Conservation (phyloP, 2,888 invertebrate species). For the Bhutanitis thaidina region DNA sequence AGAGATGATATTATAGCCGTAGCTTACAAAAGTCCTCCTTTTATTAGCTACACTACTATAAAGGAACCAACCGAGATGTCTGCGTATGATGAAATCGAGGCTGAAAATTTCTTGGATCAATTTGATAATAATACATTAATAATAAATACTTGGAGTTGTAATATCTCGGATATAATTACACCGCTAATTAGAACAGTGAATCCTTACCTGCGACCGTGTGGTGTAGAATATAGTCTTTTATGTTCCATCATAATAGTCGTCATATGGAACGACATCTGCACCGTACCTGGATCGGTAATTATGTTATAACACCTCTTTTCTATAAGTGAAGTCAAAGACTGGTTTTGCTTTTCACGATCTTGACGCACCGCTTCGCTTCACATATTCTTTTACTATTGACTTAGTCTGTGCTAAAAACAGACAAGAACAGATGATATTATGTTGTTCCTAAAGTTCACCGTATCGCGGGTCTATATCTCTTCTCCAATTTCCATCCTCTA, state of each 20-base stretch:
- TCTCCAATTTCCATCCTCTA: no score
- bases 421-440: no score
- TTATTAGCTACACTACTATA: conserved; percentile 57
- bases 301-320: background rate
- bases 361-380: no score
- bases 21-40: conserved; percentile 53
- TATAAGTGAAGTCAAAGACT: no score
- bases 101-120: conserved; percentile 11
- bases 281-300: conserved; percentile 71
- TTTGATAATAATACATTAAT: conserved; percentile 26
- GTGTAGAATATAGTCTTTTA: conserved; percentile 90
- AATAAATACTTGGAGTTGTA: conserved; percentile 56
- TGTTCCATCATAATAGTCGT: conserved; percentile 89
- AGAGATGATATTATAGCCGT: conserved; percentile 87
- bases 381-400: no score
- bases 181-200: conserved; percentile 83
- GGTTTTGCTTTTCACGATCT: no score
- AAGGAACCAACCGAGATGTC: conserved; percentile 44
- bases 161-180: conserved; percentile 77
- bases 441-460: no score
- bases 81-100: conserved; percentile 38
- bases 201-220: conserved; percentile 89
- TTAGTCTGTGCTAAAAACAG: no score
- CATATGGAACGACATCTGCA: conserved; percentile 88
- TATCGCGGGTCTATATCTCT: no score